Conservation (phyloP, 2,888 invertebrate species). For the Tinea pellionella region DNA sequence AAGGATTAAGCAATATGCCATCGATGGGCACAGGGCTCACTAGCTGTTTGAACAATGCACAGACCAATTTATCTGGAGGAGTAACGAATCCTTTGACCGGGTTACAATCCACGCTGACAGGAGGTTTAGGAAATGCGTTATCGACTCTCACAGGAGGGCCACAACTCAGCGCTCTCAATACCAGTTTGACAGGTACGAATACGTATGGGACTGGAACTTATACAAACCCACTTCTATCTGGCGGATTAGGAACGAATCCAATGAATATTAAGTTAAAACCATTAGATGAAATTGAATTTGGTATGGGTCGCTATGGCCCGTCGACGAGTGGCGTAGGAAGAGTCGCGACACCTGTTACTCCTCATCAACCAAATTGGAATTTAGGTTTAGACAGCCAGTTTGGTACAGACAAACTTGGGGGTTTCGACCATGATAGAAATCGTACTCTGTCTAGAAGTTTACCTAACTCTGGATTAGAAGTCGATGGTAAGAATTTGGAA, state of each 20-base stretch:
- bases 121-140: constrained; percentile 52
- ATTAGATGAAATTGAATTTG: constrained; percentile 78
- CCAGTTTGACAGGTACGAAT: constrained; percentile 46
- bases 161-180: constrained; percentile 51
- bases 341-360: constrained; percentile 73
- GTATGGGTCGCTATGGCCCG: constrained; percentile 68
- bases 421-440: constrained; percentile 71
- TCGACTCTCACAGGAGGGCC: constrained; percentile 50
- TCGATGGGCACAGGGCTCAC: constrained; percentile 41
- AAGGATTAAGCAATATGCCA: constrained; percentile 59
- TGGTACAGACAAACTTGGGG: constrained; percentile 68
- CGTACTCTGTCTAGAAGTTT: constrained; percentile 67
- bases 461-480: constrained; percentile 56
- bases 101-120: constrained; percentile 49
- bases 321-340: constrained; percentile 55
- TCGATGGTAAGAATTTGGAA: constrained; percentile 46
- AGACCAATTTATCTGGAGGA: constrained; percentile 53
- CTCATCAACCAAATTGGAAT: constrained; percentile 69
- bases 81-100: constrained; percentile 52
- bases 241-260: constrained; percentile 67
- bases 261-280: constrained; percentile 78
- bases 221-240: constrained; percentile 72
- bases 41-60: constrained; percentile 55
- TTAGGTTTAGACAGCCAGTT: constrained; percentile 73
- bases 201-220: constrained; percentile 65